Evolutionary conservation across 2,888 invertebrate genomes (phyloP).

Genomic region (Drosophila histrio): DNA sequence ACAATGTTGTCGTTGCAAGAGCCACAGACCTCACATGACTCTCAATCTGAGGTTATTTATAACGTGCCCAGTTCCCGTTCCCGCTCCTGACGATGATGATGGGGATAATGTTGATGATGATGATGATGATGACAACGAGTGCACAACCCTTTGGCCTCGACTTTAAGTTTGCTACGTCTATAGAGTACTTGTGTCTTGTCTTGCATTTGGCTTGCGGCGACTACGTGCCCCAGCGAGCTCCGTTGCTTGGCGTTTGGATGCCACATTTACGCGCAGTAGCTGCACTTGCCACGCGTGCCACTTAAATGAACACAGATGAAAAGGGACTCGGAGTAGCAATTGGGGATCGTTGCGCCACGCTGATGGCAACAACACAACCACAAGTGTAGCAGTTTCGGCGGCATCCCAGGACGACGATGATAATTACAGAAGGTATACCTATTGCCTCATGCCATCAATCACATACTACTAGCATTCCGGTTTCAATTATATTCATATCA

Average conservation of each 20-base stretch:
- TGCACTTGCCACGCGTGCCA: slow-evolving; percentile 70
- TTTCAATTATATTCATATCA: slow-evolving; percentile 8
- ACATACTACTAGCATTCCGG: background rate
- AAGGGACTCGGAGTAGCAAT: slow-evolving; percentile 1
- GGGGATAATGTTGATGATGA: slow-evolving; percentile 23
- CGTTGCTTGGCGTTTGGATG: slow-evolving; percentile 46
- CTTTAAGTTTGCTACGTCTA: slow-evolving; percentile 27
- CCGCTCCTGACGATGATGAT: slow-evolving; percentile 9
- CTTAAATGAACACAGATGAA: slow-evolving; percentile 67
- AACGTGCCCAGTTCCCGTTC: slow-evolving; percentile 10
- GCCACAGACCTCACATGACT: slow-evolving; percentile 1
- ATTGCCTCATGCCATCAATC: background rate
- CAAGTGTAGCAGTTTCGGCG: slow-evolving; percentile 51
- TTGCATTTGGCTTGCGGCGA: slow-evolving; percentile 25
- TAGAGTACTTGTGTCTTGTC: slow-evolving; percentile 36
- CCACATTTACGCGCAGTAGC: slow-evolving; percentile 61
- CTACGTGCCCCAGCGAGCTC: slow-evolving; percentile 33
- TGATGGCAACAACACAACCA: slow-evolving; percentile 31
- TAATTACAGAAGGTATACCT: slow-evolving; percentile 19
- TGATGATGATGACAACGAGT: slow-evolving; percentile 66
- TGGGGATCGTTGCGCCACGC: background rate
- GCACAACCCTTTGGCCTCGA: slow-evolving; percentile 70
- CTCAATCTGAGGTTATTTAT: slow-evolving; percentile 44
- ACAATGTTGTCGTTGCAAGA: slow-evolving; percentile 22
- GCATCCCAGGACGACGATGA: background rate